Percentiles rank a stretch among this genome's conserved stretches.
These are phyloP conservation scores for Dermochelys coriacea DNA, from an alignment of 2,797 vertebrate species.

Conservation along the genomic window DNA sequence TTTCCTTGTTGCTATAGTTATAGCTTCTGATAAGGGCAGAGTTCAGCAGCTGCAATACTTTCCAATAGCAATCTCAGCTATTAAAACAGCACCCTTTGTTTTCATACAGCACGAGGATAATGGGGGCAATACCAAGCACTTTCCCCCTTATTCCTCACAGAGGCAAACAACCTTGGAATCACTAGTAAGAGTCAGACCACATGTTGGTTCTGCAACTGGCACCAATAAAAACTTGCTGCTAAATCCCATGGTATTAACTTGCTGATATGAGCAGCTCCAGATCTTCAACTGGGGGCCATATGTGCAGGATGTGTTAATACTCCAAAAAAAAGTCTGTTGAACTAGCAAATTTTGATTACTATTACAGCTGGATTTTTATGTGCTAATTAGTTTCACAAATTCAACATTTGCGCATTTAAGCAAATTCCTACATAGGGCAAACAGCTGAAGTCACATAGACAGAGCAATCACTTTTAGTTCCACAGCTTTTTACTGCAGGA, in stretches of 20 bases:
- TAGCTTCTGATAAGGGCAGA: conserved; percentile 52
- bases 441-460: conserved; percentile 32
- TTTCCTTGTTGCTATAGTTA: conserved; percentile 66
- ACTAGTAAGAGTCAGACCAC: conserved; percentile 32
- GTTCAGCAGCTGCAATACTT: conserved; percentile 44
- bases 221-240: conserved; percentile 36
- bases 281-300: conserved; percentile 32
- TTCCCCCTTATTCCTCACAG: not conserved
- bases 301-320: conserved; percentile 35
- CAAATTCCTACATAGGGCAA: not conserved
- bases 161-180: conserved; percentile 23
- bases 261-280: conserved; percentile 19
- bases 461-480: not conserved
- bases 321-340: conserved; percentile 40
- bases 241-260: conserved; percentile 37
- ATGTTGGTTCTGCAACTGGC: conserved; percentile 47
- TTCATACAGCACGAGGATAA: not conserved
- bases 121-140: conserved; percentile 17
- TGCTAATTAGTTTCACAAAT: conserved; percentile 58
- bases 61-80: conserved; percentile 5
- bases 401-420: conserved; percentile 31
- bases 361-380: conserved; percentile 49
- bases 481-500: not conserved
- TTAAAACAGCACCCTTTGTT: not conserved
- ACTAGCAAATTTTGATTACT: conserved; percentile 51